These are phyloP conservation scores for Heliconius cydno DNA, from an alignment of 2,888 invertebrate genomes.

Conservation along the genomic window DNA sequence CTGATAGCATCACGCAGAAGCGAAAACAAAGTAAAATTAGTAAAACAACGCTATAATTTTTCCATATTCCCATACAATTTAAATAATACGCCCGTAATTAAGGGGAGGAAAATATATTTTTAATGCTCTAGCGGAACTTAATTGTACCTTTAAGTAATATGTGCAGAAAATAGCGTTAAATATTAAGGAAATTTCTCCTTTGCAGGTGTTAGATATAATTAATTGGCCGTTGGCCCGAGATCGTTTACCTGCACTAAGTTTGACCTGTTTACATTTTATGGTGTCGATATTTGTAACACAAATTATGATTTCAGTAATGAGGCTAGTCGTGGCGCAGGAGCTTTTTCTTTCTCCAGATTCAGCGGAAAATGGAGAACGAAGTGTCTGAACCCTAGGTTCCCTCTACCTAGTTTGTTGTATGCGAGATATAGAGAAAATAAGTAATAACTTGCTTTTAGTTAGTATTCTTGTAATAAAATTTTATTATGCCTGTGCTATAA, in stretches of 20 bases:
- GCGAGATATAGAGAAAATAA: too few relatives aligned
- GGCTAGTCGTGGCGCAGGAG: too few relatives aligned
- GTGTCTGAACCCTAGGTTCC: too few relatives aligned
- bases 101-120: conserved; percentile 20
- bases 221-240: conserved; percentile 44
- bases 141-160: conserved; percentile 39
- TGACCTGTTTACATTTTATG: conserved; percentile 30
- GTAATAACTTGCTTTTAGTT: too few relatives aligned
- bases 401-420: too few relatives aligned
- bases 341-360: too few relatives aligned
- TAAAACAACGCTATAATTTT: neutral
- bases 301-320: neutral
- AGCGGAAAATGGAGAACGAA: too few relatives aligned
- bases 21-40: neutral
- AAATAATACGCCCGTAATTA: conserved; percentile 19
- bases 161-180: conserved; percentile 42
- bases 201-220: conserved; percentile 47
- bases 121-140: conserved; percentile 28
- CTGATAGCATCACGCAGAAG: too few relatives aligned
- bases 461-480: too few relatives aligned
- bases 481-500: too few relatives aligned
- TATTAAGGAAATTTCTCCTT: conserved; percentile 44
- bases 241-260: conserved; percentile 45
- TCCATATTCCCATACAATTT: conserved; percentile 3
- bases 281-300: neutral